Conservation (phyloP, 2,888 invertebrate genomes). For the Conomelus anceps region DNA sequence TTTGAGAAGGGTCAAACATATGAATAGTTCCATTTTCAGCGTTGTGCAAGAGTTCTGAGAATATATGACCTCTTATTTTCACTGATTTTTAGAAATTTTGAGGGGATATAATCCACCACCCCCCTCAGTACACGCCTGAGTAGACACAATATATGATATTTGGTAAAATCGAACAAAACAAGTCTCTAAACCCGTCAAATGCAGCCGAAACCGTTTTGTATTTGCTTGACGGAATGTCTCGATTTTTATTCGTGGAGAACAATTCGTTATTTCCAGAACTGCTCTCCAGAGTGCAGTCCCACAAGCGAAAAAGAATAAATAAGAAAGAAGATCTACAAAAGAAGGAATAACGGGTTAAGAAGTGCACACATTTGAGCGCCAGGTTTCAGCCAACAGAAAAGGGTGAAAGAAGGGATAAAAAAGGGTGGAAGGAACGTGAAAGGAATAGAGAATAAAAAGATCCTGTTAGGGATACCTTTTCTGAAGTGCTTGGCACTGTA, state of each 20-base stretch:
- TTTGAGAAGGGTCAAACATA: too few species aligned
- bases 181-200: neutral
- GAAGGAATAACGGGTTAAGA: too few species aligned
- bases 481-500: neutral
- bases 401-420: neutral
- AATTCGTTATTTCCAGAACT: neutral
- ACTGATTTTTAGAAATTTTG: too few species aligned
- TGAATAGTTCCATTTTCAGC: too few species aligned
- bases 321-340: neutral
- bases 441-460: neutral
- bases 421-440: neutral
- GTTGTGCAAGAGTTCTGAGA: too few species aligned
- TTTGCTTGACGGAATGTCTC: neutral
- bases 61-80: too few species aligned
- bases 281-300: neutral
- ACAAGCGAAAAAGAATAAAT: neutral
- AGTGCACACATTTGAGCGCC: neutral
- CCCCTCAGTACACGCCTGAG: too few species aligned
- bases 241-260: neutral
- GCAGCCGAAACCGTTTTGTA: neutral
- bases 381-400: too few species aligned
- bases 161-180: too few species aligned
- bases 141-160: too few species aligned
- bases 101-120: too few species aligned
- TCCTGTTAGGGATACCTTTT: neutral